Conservation (phyloP, 2,113 vertebrate genomes). For the Acrocephalus kingi region DNA sequence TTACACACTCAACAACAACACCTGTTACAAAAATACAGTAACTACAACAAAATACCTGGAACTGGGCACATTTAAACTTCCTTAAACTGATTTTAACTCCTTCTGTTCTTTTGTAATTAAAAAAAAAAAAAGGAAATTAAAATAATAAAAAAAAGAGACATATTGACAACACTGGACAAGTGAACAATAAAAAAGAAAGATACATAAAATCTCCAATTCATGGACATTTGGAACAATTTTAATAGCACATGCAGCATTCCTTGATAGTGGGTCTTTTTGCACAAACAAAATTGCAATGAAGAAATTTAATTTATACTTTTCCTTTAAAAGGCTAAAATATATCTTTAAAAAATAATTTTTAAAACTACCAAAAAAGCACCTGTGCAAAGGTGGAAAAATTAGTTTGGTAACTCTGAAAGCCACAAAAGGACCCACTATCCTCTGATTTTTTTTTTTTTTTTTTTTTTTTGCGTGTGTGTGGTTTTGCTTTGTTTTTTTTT, state of each 20-base stretch:
- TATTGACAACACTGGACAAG: slow-evolving; percentile 77
- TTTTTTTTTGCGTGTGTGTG: not conserved
- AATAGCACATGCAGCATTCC: slow-evolving; percentile 87
- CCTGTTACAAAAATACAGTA: slow-evolving; percentile 66
- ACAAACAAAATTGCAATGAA: slow-evolving; percentile 78
- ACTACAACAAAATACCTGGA: slow-evolving; percentile 66
- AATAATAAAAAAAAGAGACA: slow-evolving; percentile 41
- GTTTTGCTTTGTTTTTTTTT: not conserved
- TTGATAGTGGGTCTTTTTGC: slow-evolving; percentile 99
- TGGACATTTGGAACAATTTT: slow-evolving; percentile 79
- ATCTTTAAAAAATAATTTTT: slow-evolving; percentile 70
- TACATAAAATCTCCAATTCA: slow-evolving; percentile 80
- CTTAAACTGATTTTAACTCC: slow-evolving; percentile 69
- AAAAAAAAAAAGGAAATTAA: not conserved
- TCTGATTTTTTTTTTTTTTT: slow-evolving; percentile 62
- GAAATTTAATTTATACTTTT: slow-evolving; percentile 64
- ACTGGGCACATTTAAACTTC: slow-evolving; percentile 61
- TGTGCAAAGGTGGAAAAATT: slow-evolving; percentile 75
- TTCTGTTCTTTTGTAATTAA: slow-evolving; percentile 55
- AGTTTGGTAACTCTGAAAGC: slow-evolving; percentile 87
- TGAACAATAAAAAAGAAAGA: slow-evolving; percentile 72
- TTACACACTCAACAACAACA: slow-evolving; percentile 67
- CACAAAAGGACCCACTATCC: slow-evolving; percentile 99
- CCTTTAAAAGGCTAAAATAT: slow-evolving; percentile 76
- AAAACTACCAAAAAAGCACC: slow-evolving; percentile 74